phyloP scores from a whole-genome alignment of 2,797 vertebrate genomes.

The Apogon hyalosoma region DNA sequence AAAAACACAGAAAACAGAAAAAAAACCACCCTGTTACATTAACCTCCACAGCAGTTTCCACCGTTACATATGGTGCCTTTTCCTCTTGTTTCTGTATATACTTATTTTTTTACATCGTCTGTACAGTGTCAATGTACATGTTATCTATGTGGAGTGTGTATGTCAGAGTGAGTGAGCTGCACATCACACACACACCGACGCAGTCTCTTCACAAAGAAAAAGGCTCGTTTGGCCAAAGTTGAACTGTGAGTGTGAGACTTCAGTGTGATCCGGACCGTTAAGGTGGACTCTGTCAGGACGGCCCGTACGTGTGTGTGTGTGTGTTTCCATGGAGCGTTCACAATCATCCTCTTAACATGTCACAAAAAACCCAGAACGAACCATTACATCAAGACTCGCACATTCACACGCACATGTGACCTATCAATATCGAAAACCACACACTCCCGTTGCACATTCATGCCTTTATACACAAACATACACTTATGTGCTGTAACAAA shows the following conservation, averaged over 20 bases:
- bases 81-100: conserved; percentile 53
- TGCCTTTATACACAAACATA: conserved; percentile 13
- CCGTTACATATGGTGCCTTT: conserved; percentile 41
- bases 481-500: conserved; percentile 44
- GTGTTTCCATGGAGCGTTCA: conserved; percentile 18
- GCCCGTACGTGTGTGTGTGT: conserved; percentile 21
- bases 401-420: conserved; percentile 32
- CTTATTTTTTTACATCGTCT: conserved; percentile 68
- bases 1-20: conserved; percentile 13
- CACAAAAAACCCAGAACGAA: conserved; percentile 17
- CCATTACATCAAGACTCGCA: conserved; percentile 42
- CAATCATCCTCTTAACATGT: conserved; percentile 36
- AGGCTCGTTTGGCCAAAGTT: conserved; percentile 7
- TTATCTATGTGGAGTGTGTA: conserved; percentile 52
- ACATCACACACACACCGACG: conserved; percentile 21
- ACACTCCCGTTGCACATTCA: conserved; percentile 9
- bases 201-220: conserved; percentile 9
- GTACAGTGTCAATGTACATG: conserved; percentile 74
- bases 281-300: conserved; percentile 35
- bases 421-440: conserved; percentile 32
- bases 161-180: conserved; percentile 40
- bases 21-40: conserved; percentile 26
- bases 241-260: conserved; percentile 12
- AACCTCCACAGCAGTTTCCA: conserved; percentile 37
- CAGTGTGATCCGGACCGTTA: conserved; percentile 30